Evolutionary conservation across 1,140 invertebrate genomes (phyloP).

Genomic region (Lasaia peninsularis): DNA sequence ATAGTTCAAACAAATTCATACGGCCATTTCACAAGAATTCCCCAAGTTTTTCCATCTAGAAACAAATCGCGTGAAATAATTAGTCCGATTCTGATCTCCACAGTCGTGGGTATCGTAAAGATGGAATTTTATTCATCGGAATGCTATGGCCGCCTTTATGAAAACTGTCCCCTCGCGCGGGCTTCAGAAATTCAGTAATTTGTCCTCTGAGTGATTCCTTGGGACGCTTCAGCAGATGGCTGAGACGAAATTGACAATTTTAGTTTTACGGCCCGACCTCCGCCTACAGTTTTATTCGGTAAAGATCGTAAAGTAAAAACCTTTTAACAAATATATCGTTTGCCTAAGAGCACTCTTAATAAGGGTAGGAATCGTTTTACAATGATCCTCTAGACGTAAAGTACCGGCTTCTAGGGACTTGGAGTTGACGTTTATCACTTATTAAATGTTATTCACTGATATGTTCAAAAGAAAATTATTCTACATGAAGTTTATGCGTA

Average conservation of each 20-base stretch:
- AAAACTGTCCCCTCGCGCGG: conserved; percentile 48
- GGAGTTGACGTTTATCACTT: background rate
- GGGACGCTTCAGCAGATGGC: conserved; percentile 58
- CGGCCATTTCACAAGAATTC: conserved; percentile 30
- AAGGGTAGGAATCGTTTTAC: conserved; percentile 4
- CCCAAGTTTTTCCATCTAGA: conserved; percentile 44
- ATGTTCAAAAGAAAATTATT: too few species aligned
- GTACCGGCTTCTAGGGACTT: background rate
- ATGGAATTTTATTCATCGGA: conserved; percentile 52
- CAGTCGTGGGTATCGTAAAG: conserved; percentile 39
- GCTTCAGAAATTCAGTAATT: conserved; percentile 52
- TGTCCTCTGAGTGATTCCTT: conserved; percentile 56
- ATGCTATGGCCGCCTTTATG: conserved; percentile 47
- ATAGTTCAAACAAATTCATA: conserved; percentile 5
- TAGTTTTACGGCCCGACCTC: conserved; percentile 55
- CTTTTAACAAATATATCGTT: conserved; percentile 9
- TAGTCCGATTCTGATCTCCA: conserved; percentile 37
- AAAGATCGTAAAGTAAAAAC: conserved; percentile 10
- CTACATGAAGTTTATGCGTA: too few species aligned
- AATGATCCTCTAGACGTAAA: background rate
- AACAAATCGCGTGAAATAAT: conserved; percentile 46
- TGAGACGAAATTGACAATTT: conserved; percentile 51
- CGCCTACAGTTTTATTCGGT: conserved; percentile 19
- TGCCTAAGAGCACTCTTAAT: conserved; percentile 8
- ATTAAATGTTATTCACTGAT: background rate